Percentiles rank a stretch among this genome's conserved stretches.
These are phyloP conservation scores for Myathropa florea DNA, from an alignment of 2,888 invertebrate species.

Conservation along the genomic window DNA sequence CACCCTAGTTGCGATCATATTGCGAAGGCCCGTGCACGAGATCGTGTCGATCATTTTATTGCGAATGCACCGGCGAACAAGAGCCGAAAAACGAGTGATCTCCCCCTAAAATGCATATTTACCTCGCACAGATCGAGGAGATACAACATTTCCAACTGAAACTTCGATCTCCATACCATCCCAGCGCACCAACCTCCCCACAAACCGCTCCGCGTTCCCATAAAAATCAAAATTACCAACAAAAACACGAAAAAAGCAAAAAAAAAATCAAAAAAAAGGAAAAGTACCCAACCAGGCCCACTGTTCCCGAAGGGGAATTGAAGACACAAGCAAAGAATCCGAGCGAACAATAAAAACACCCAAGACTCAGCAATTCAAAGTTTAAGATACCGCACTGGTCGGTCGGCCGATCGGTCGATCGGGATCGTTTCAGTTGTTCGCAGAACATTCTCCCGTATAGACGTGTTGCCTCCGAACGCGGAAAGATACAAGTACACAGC, in stretches of 20 bases:
- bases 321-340: constrained; percentile 54
- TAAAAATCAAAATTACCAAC: neutral
- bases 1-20: neutral
- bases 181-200: constrained; percentile 15
- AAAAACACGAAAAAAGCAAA: constrained; percentile 1
- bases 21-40: constrained; percentile 16
- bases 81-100: neutral
- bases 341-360: constrained; percentile 48
- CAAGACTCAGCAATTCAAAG: constrained; percentile 26
- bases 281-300: neutral
- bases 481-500: neutral
- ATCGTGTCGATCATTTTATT: constrained; percentile 26
- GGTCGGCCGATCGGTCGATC: constrained; percentile 35
- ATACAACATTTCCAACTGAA: constrained; percentile 11
- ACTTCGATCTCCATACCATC: constrained; percentile 11
- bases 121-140: neutral
- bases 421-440: constrained; percentile 73
- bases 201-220: constrained; percentile 14
- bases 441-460: constrained; percentile 73
- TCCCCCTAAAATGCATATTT: constrained; percentile 35
- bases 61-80: neutral
- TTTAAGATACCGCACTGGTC: constrained; percentile 46
- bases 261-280: neutral
- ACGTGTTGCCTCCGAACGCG: constrained; percentile 66
- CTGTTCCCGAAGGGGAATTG: constrained; percentile 25